phyloP scores from a whole-genome alignment of 2,888 invertebrate species.

The Coremacera marginata region DNA sequence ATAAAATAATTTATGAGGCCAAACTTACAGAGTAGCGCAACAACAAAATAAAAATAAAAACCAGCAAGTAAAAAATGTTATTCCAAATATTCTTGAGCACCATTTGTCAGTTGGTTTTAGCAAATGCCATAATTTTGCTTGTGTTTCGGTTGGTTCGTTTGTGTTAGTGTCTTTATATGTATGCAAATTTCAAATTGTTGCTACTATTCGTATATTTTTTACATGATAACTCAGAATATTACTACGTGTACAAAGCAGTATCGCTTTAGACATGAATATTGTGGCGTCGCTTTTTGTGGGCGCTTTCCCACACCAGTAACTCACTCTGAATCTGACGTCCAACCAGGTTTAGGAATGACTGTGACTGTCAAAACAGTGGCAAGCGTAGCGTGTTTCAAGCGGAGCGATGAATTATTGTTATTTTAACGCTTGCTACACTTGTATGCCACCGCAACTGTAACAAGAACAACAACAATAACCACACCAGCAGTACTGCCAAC shows the following conservation, averaged over 20 bases:
- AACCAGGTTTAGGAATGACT: neutral
- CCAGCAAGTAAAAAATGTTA: neutral
- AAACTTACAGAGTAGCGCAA: no score
- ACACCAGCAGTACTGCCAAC: neutral
- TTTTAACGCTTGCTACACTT: conserved; percentile 29
- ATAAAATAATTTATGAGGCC: no score
- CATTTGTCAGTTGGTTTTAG: neutral
- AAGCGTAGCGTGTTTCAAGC: neutral
- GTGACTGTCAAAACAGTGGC: neutral
- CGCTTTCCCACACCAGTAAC: no score
- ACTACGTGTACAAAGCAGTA: neutral
- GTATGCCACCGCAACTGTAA: conserved; percentile 9
- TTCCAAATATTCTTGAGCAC: neutral
- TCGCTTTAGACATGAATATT: neutral
- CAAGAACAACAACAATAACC: neutral
- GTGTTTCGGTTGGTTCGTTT: neutral
- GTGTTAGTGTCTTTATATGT: conserved; percentile 1
- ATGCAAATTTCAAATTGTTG: conserved; percentile 6
- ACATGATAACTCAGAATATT: neutral
- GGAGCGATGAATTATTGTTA: conserved; percentile 30
- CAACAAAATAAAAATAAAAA: no score
- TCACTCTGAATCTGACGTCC: neutral
- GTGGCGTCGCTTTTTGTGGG: neutral
- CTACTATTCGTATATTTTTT: conserved; percentile 1
- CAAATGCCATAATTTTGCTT: neutral